Evolutionary conservation across 1,140 invertebrate genomes (phyloP).

Genomic region (Teleopsis dalmanni): DNA sequence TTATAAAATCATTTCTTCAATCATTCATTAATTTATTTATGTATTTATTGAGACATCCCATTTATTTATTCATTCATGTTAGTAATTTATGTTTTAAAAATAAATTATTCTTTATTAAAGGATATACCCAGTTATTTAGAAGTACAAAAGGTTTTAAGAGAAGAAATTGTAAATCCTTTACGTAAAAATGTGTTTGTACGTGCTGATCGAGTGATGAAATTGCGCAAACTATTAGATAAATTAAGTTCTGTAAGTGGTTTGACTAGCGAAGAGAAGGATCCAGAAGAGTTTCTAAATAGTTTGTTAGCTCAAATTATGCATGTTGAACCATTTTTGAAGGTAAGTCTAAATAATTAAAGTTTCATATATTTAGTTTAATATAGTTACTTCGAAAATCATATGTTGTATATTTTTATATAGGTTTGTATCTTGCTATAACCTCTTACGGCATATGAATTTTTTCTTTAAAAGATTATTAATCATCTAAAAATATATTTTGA

Average conservation of each 20-base stretch:
- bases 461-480: no score
- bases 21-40: no score
- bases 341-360: constrained; percentile 8
- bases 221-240: constrained; percentile 78
- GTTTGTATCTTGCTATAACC: no score
- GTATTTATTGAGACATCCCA: no score
- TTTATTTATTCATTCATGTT: no score
- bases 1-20: no score
- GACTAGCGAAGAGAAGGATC: constrained; percentile 90
- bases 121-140: constrained; percentile 81
- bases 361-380: constrained; percentile 1
- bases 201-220: constrained; percentile 91
- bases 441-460: no score
- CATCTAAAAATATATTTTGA: no score
- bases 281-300: constrained; percentile 93
- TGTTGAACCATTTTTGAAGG: constrained; percentile 80
- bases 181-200: constrained; percentile 82
- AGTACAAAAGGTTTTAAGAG: constrained; percentile 80
- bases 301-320: constrained; percentile 81
- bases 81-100: no score
- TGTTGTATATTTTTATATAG: no score
- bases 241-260: constrained; percentile 83
- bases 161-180: constrained; percentile 94
- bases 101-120: constrained; percentile 27
- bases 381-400: no score